Base-by-base conservation (phyloP, 2,888 invertebrate genomes). In the Hydraecia micacea region DNA sequence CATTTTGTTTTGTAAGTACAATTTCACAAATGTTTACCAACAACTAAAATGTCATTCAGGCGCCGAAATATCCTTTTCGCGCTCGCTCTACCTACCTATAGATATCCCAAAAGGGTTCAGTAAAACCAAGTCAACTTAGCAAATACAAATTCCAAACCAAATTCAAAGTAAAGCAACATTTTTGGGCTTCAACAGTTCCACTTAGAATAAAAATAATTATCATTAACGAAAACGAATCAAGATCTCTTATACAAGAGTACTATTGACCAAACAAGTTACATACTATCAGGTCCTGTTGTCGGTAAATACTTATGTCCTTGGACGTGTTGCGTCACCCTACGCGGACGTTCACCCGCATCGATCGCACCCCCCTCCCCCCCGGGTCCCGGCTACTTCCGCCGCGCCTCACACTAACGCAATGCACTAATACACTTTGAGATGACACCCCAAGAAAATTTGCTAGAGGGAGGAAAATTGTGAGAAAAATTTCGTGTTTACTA, bases 271-370 rank as follows among this genome's bases (percentile, higher is more conserved):
- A 72, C 85, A 76, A 73, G 69, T 85, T 82, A 9, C 52, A 25
- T 9, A 21, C 39, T 63, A 62, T 80, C 66, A 73, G 39, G 69
- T 77, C 52, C 52, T 77, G 83, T 86, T 83, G 83, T 83, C 84
- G 74, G 89, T 88, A 89, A 89, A 87, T 85, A 88, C 79, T 62
- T 55, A 67, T 90, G 91, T 86, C 91, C 91, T 92, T 91, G 89
- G 84, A 67, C 68, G 68, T 79, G 83, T 84, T 80, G 87, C 87
- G 86, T 85, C 83, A 83, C 84, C 81, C 86, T 79, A 81, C 74
- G 77, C 80, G 90, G 91, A 77, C 92, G 69, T 92, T 90, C 82
- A 91, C 92, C 92, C 90, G 85, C 84, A 92, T 93, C 93, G 93
- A 93, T 92, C 90, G 87, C 75, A 79, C 71, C 81, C 86, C 60